Conservation (phyloP, 2,888 invertebrate species). For the Petrophora chlorosata region DNA sequence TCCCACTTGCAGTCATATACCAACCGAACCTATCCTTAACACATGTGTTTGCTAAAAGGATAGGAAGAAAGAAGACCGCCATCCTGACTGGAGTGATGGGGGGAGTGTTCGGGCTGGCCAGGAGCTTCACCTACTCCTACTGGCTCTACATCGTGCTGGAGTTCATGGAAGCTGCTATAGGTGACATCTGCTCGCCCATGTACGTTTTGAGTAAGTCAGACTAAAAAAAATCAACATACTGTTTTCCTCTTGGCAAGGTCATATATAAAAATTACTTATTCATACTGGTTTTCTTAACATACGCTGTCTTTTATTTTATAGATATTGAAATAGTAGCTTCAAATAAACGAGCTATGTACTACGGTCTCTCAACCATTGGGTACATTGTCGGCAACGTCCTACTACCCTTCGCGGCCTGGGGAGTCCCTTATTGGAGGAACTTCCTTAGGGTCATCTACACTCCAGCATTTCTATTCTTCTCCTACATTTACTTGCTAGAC, state of each 20-base stretch:
- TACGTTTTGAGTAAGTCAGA: constrained; percentile 62
- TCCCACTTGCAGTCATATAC: too few relatives aligned
- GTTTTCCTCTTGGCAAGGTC: too few relatives aligned
- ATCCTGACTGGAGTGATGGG: constrained; percentile 59
- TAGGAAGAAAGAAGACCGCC: constrained; percentile 59
- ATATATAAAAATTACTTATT: too few relatives aligned
- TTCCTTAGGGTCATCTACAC: constrained; percentile 86
- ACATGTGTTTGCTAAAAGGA: constrained; percentile 40
- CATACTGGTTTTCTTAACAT: too few relatives aligned
- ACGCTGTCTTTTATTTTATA: constrained; percentile 34
- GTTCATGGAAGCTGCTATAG: constrained; percentile 63
- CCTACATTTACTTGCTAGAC: constrained; percentile 86
- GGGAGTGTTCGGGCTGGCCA: constrained; percentile 55
- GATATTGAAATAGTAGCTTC: constrained; percentile 64
- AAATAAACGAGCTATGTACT: constrained; percentile 56
- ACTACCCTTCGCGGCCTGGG: constrained; percentile 53
- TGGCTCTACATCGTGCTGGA: constrained; percentile 63
- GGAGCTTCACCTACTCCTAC: constrained; percentile 59
- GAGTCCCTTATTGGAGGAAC: constrained; percentile 86
- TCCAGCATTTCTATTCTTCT: constrained; percentile 86
- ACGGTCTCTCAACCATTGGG: constrained; percentile 51
- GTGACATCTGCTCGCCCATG: constrained; percentile 64
- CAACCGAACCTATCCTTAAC: too few relatives aligned
- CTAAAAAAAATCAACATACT: too few relatives aligned
- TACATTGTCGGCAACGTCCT: constrained; percentile 52